These are phyloP conservation scores for Lophius americanus DNA, from an alignment of 2,797 vertebrate genomes.

Conservation along the genomic window DNA sequence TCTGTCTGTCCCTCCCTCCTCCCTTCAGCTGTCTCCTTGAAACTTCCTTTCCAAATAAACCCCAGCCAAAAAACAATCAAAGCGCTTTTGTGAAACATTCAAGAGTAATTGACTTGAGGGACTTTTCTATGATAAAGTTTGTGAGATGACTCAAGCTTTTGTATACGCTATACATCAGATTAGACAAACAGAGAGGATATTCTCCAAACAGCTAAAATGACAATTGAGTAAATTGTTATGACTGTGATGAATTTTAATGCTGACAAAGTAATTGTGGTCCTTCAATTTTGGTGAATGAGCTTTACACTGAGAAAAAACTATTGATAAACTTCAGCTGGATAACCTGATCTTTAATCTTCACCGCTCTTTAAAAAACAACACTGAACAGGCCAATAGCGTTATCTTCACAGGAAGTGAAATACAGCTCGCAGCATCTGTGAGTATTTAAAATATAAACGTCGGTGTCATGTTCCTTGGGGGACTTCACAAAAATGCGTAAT, in stretches of 20 bases:
- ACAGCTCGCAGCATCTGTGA: slow-evolving; percentile 56
- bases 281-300: slow-evolving; percentile 17
- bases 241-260: slow-evolving; percentile 41
- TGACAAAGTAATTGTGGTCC: slow-evolving; percentile 11
- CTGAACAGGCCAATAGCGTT: slow-evolving; percentile 27
- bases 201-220: slow-evolving; percentile 37
- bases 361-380: slow-evolving; percentile 22
- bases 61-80: slow-evolving; percentile 24
- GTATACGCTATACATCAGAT: slow-evolving; percentile 39
- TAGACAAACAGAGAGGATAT: slow-evolving; percentile 49
- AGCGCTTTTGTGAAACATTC: slow-evolving; percentile 32
- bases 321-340: slow-evolving; percentile 11
- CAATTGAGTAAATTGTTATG: slow-evolving; percentile 55
- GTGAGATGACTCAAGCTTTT: slow-evolving; percentile 42
- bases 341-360: too few relatives aligned
- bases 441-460: slow-evolving; percentile 54
- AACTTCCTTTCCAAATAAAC: slow-evolving; percentile 56
- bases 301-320: slow-evolving; percentile 20
- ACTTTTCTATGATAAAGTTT: slow-evolving; percentile 37
- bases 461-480: slow-evolving; percentile 48
- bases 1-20: slow-evolving; percentile 16
- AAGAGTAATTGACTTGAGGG: slow-evolving; percentile 36
- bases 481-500: slow-evolving; percentile 3
- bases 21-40: slow-evolving; percentile 20
- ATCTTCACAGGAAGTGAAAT: slow-evolving; percentile 51